phyloP scores from a whole-genome alignment of 2,797 vertebrate species.

The Benthosema pterotum region DNA sequence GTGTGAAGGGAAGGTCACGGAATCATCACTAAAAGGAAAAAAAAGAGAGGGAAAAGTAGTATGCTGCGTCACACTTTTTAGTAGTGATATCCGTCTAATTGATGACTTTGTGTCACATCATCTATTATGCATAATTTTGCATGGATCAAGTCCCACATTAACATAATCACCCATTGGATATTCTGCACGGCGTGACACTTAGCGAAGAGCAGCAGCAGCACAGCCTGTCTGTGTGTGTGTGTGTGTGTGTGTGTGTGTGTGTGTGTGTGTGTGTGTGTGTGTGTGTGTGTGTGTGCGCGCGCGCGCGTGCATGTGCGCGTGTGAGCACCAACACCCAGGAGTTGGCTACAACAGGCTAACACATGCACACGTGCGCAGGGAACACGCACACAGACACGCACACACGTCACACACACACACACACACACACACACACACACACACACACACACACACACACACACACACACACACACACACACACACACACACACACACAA shows the following conservation, averaged over 20 bases:
- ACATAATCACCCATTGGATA: slow-evolving; percentile 86
- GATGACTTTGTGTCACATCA: slow-evolving; percentile 87
- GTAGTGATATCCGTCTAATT: slow-evolving; percentile 84
- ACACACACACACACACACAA: slow-evolving; percentile 15
- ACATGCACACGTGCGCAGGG: too few species aligned
- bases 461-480: slow-evolving; percentile 22
- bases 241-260: too few species aligned
- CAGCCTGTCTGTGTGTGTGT: slow-evolving; percentile 71
- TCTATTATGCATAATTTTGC: slow-evolving; percentile 89
- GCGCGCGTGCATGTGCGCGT: too few species aligned
- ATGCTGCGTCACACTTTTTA: slow-evolving; percentile 80
- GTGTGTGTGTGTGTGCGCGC: too few species aligned
- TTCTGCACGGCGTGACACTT: slow-evolving; percentile 80
- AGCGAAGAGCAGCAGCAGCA: slow-evolving; percentile 72
- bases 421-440: slow-evolving; percentile 6
- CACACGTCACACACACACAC: too few species aligned
- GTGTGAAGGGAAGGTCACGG: slow-evolving; percentile 10
- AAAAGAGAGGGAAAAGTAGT: slow-evolving; percentile 60
- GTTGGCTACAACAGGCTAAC: slow-evolving; percentile 64
- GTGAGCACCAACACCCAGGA: slow-evolving; percentile 71
- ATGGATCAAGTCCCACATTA: slow-evolving; percentile 86
- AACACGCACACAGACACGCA: slow-evolving; percentile 12
- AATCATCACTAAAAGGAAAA: slow-evolving; percentile 21
- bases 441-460: slow-evolving; percentile 10
- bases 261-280: too few species aligned